phyloP scores from a whole-genome alignment of 1,140 invertebrate species.

The Heliconius himera region DNA sequence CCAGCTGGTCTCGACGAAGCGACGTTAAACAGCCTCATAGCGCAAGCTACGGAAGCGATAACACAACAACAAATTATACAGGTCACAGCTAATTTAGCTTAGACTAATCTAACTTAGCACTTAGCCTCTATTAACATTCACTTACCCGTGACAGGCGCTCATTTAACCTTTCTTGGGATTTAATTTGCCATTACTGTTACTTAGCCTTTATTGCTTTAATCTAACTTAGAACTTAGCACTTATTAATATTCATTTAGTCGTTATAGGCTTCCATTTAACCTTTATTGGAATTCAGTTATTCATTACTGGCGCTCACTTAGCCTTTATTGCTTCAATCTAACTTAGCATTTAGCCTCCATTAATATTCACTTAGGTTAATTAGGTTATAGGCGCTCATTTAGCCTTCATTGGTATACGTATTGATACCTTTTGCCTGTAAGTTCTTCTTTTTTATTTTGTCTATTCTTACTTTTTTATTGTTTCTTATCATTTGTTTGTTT shows the following conservation, averaged over 20 bases:
- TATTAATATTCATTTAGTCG: no score
- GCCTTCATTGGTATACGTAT: neutral
- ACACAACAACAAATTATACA: slow-evolving; percentile 81
- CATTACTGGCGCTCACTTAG: no score
- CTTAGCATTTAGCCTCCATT: neutral
- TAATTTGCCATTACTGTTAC: neutral
- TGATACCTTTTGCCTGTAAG: neutral
- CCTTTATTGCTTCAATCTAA: neutral
- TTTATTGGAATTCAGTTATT: no score
- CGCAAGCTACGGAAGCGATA: slow-evolving; percentile 80
- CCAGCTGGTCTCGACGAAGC: slow-evolving; percentile 77
- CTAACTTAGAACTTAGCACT: no score
- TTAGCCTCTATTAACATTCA: slow-evolving; percentile 5
- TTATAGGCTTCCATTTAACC: no score
- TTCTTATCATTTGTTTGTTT: neutral
- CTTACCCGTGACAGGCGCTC: neutral
- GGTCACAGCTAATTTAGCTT: slow-evolving; percentile 53
- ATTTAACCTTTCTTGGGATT: neutral
- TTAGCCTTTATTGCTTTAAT: no score
- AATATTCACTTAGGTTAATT: neutral
- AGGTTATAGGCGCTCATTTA: neutral
- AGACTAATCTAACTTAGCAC: slow-evolving; percentile 18
- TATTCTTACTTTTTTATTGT: neutral
- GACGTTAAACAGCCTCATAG: slow-evolving; percentile 78
- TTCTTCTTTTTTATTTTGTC: neutral